phyloP scores from a whole-genome alignment of 92 coral and sea anemone genomes.

The Plumapathes pennacea region DNA sequence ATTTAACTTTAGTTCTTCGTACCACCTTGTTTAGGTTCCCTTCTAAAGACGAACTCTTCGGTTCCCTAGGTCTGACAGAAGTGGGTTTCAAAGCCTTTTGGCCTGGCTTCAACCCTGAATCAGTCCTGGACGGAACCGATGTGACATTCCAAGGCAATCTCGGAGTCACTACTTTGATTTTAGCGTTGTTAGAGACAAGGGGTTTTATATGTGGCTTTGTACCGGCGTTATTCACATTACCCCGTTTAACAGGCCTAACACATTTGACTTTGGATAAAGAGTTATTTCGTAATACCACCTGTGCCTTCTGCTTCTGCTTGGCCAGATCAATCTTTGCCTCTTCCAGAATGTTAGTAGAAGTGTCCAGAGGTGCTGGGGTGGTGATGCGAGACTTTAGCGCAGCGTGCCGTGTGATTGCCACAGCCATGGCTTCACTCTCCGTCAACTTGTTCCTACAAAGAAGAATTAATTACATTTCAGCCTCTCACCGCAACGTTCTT shows the following conservation, averaged over 20 bases:
- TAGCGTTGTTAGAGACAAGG: too few species aligned
- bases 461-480: too few species aligned
- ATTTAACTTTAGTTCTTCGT: constrained; percentile 56
- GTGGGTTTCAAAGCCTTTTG: constrained; percentile 23
- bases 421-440: constrained; percentile 95
- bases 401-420: constrained; percentile 90
- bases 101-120: constrained; percentile 60
- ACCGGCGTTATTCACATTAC: constrained; percentile 35
- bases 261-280: constrained; percentile 67
- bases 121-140: constrained; percentile 64
- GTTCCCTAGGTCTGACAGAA: constrained; percentile 32
- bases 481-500: too few species aligned
- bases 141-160: constrained; percentile 82
- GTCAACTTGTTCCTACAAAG: constrained; percentile 75
- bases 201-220: constrained; percentile 1
- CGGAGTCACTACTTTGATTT: constrained; percentile 81
- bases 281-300: constrained; percentile 92
- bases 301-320: constrained; percentile 88
- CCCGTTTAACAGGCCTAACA: constrained; percentile 83
- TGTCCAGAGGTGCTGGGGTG: constrained; percentile 41
- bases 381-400: constrained; percentile 75
- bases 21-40: constrained; percentile 48
- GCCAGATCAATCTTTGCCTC: constrained; percentile 93
- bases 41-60: constrained; percentile 17
- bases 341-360: constrained; percentile 64